Base-by-base conservation (phyloP, 2,888 invertebrate genomes). In the Julus scanicus region DNA sequence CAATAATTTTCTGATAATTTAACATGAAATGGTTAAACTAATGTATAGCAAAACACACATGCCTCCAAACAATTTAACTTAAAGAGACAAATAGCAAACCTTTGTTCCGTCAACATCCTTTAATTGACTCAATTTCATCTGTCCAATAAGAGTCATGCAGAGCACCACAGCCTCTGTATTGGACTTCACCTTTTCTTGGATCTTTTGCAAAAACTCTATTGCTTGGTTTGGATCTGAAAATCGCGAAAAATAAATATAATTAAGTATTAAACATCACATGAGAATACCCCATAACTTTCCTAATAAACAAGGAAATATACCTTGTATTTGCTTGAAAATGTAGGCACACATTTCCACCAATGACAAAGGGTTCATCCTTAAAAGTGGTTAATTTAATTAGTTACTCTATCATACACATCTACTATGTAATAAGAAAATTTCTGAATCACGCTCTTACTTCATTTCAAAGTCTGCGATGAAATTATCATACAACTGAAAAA, bases 391-490 rank as follows among this genome's bases (percentile, higher is more conserved):
- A 3, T 13, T 80, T 37, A 29, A 80, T 80, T 80, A 80, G 13
- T 37, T 63, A 53, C 3, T 80, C 53, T 71, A 11, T 13, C 0
- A 80, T 9, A 20, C 80, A 80, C 9, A 37, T 80, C 29, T 80
- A 37, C 86, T 80, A 89, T 89, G 49, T 84, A 89, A 88, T 37
- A 13, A 40, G 91, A 13, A 9, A 80, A 80, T 1, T 9, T 37
- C 29, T 0, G 13, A 80, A 88, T 85, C 15, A 71, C 57, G 17
- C 29, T 84, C 91, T 95, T 93, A 97, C 98, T 98, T 97, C 93
- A 96, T 98, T 93, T 99, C 99, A 93, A 99, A 98, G 83, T 97
- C 96, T 87, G 95, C 94, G 88, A 99, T 94, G 91, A 99, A 99
- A 92, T 97, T 97, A 91, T 95, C 95, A 93, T 99, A 99, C 37